Evolutionary conservation across 1,140 invertebrate genomes (phyloP).

Genomic region (Zaprionus taronus): DNA sequence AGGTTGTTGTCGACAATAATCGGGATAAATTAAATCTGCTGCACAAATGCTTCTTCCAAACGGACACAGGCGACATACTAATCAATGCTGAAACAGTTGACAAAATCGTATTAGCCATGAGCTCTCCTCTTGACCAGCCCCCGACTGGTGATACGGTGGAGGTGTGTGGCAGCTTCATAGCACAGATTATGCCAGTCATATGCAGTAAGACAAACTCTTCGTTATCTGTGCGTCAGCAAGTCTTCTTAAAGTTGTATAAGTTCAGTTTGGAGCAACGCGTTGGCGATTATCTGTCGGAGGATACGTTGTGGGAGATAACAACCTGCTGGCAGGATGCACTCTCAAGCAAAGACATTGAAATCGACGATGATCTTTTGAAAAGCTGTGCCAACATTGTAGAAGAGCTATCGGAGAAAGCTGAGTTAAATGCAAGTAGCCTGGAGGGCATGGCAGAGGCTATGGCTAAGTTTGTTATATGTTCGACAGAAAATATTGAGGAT

Average conservation of each 20-base stretch:
- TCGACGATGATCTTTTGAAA: constrained; percentile 52
- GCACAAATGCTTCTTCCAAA: constrained; percentile 84
- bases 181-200: constrained; percentile 85
- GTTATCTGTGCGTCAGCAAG: constrained; percentile 65
- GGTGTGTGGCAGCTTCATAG: constrained; percentile 85
- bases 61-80: constrained; percentile 79
- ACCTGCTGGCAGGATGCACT: constrained; percentile 86
- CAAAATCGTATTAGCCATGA: constrained; percentile 85
- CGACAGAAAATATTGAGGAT: constrained; percentile 70
- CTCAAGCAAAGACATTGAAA: constrained; percentile 75
- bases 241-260: constrained; percentile 85
- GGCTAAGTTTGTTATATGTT: constrained; percentile 77
- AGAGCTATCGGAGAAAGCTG: constrained; percentile 27
- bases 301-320: constrained; percentile 85
- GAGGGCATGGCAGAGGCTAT: constrained; percentile 75
- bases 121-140: constrained; percentile 65
- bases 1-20: constrained; percentile 83
- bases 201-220: constrained; percentile 79
- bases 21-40: constrained; percentile 83
- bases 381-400: constrained; percentile 66
- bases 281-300: constrained; percentile 83
- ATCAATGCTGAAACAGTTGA: constrained; percentile 85
- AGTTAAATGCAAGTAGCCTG: constrained; percentile 50
- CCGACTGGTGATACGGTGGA: constrained; percentile 80
- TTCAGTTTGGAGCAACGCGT: constrained; percentile 80